Conservation (phyloP, 2,888 invertebrate species). For the Diplolepis rosae region DNA sequence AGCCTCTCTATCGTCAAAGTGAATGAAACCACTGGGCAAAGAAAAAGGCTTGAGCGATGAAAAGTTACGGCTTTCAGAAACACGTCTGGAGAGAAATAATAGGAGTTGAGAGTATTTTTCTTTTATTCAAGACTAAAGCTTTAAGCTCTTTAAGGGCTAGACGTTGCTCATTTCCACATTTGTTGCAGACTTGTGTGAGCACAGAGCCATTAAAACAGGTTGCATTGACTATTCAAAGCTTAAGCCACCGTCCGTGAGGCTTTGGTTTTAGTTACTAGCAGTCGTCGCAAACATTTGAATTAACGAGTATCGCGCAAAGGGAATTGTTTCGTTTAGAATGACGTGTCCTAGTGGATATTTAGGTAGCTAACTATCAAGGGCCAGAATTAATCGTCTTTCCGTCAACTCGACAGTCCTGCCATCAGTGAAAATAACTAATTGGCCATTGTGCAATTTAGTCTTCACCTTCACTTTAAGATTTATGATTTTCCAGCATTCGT, state of each 20-base stretch:
- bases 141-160: background rate
- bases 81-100: background rate
- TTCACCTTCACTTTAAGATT: constrained; percentile 8
- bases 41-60: background rate
- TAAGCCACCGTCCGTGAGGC: constrained; percentile 23
- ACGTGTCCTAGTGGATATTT: constrained; percentile 28
- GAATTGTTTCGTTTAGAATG: constrained; percentile 27
- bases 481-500: background rate
- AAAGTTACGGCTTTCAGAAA: background rate
- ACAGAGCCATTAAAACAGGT: constrained; percentile 17
- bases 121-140: background rate
- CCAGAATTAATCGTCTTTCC: constrained; percentile 30
- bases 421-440: constrained; percentile 29
- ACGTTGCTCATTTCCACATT: constrained; percentile 24
- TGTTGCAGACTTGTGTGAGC: constrained; percentile 13
- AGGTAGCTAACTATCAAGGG: constrained; percentile 13
- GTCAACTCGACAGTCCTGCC: constrained; percentile 29
- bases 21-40: background rate
- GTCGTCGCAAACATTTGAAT: constrained; percentile 27
- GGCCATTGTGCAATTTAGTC: constrained; percentile 14
- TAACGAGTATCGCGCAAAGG: constrained; percentile 28
- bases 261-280: constrained; percentile 17
- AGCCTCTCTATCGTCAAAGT: background rate
- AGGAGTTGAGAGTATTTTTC: background rate
- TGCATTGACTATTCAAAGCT: constrained; percentile 25